Percentiles rank a stretch among this genome's conserved stretches.
These are phyloP conservation scores for Stomorhina lunata DNA, from an alignment of 2,888 invertebrate species.

Conservation along the genomic window DNA sequence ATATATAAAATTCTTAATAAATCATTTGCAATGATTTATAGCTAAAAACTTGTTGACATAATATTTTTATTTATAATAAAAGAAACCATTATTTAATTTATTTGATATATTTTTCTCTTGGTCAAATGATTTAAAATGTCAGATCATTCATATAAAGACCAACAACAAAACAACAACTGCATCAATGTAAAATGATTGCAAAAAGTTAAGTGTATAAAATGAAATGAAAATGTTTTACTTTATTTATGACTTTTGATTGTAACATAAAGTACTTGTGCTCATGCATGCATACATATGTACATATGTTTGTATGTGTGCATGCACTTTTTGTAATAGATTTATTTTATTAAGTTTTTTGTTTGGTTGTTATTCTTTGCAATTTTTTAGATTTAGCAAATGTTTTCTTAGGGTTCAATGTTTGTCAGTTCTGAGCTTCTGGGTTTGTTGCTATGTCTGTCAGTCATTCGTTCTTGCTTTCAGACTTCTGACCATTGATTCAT, in stretches of 20 bases:
- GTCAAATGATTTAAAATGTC: conserved; percentile 3
- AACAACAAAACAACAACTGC: no score
- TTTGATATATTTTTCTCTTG: not conserved
- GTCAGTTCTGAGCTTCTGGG: not conserved
- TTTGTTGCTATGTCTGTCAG: not conserved
- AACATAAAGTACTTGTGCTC: no score
- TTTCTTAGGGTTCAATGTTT: not conserved
- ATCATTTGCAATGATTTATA: conserved; percentile 15
- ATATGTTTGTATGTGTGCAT: not conserved
- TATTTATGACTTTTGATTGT: not conserved
- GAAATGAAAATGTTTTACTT: no score
- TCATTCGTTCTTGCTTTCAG: not conserved
- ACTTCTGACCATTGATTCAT: not conserved
- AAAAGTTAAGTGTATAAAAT: not conserved
- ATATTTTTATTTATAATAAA: not conserved
- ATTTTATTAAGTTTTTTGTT: not conserved
- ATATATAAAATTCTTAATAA: not conserved
- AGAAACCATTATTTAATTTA: not conserved
- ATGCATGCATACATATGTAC: no score
- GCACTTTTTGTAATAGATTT: conserved; percentile 2
- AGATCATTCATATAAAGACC: no score
- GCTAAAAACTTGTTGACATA: conserved; percentile 6
- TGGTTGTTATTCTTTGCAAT: not conserved
- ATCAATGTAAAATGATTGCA: not conserved
- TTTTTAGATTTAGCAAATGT: not conserved